Base-by-base conservation (phyloP, 2,797 vertebrate species). In the Sciurus carolinensis region DNA sequence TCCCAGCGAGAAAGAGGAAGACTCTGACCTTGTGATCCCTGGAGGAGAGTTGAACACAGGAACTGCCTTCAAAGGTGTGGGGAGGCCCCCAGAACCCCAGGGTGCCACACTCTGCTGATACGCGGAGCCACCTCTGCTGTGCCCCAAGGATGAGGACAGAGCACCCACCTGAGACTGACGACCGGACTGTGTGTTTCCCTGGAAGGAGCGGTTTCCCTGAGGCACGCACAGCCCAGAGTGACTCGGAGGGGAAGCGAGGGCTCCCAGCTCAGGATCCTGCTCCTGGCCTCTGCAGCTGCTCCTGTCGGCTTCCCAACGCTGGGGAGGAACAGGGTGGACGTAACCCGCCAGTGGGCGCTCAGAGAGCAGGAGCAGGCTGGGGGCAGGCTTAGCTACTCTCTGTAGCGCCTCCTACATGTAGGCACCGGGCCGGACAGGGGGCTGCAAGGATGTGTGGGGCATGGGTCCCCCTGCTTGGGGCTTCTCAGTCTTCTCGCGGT, bases 291-390 rank as follows among this genome's bases (percentile, higher is more conserved):
- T 24, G n/a, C 64, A 3, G 14, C 33, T 28, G 66, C 36, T 8
- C 30, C 64, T 57, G 59, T 24, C 17, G 44, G 18, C 36, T 17
- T 4, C 39, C 17, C 7, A 7, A 24, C 26, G 12, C 64, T 13
- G 0, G 28, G 30, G 50, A 14, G 26, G 26, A 36, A 5, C 1
- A 30, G 42, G 6, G 8, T 26, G 2, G 1, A 0, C 6, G 47
- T 8, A 3, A n/a, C 12, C 11, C 18, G 8, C 7, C 7, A 17
- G 62, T 1, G 44, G 14, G 17, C 14, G 3, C 2, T 17, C 11
- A 8, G 59, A 28, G 7, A 57, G 10, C 66, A 47, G 10, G 36
- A 15, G 50, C 20, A 11, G 79, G 64, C 77, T 11, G 3, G 9
- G 50, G 76, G 20, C 5, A 3, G 17, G 4, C 22, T n/a, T 9